Evolutionary conservation across 2,113 vertebrate species (phyloP).

Genomic region (Tyrannus savana): DNA sequence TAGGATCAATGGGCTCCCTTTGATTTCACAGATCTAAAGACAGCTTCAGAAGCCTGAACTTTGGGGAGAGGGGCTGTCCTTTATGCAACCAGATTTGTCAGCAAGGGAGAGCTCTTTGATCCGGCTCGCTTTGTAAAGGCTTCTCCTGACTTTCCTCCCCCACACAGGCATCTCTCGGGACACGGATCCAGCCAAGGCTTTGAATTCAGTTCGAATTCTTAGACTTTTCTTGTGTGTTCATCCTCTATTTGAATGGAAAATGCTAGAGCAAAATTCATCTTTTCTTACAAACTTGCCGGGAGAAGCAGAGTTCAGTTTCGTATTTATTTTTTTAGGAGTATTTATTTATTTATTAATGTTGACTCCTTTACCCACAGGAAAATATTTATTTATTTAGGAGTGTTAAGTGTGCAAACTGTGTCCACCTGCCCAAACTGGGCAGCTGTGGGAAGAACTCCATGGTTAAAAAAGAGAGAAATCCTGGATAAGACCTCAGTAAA

Average conservation of each 20-base stretch:
- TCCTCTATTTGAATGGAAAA: not conserved
- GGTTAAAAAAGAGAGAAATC: not conserved
- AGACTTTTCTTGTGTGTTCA: not conserved
- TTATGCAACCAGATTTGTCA: conserved; percentile 33
- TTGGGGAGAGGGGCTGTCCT: not conserved
- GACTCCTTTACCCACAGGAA: not conserved
- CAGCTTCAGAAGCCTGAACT: conserved; percentile 28
- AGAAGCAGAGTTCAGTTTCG: not conserved
- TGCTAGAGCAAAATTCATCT: not conserved
- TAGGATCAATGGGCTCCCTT: conserved; percentile 33
- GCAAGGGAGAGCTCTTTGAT: conserved; percentile 36
- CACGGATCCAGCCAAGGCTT: not conserved
- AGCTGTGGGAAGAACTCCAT: not conserved
- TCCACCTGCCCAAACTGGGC: not conserved
- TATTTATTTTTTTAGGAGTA: not conserved
- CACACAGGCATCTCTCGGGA: not conserved
- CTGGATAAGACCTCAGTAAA: not conserved
- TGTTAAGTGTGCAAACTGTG: not conserved
- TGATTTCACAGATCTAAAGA: conserved; percentile 46
- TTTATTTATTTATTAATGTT: too few relatives aligned
- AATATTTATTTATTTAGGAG: not conserved
- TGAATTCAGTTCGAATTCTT: not conserved
- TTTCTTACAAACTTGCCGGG: not conserved
- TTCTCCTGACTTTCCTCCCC: not conserved
- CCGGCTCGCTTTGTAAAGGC: not conserved